Conservation (phyloP, 2,113 vertebrate species). For the Egretta garzetta region DNA sequence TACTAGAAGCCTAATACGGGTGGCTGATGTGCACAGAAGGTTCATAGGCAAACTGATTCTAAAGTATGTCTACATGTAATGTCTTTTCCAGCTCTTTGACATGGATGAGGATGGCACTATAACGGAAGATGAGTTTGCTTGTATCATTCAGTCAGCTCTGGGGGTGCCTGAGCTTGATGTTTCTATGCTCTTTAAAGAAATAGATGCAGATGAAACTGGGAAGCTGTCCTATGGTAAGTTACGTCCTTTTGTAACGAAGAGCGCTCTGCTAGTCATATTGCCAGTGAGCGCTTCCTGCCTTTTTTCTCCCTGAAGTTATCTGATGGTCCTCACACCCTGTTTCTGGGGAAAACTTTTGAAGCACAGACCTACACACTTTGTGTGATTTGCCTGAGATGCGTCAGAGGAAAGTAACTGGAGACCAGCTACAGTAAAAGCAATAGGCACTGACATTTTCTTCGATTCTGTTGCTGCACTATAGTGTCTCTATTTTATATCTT, state of each 20-base stretch:
- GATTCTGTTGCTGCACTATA: not conserved
- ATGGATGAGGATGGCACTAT: constrained; percentile 89
- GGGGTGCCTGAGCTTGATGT: constrained; percentile 88
- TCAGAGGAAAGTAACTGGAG: not conserved
- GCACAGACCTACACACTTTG: not conserved
- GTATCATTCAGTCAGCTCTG: constrained; percentile 87
- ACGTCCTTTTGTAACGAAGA: not conserved
- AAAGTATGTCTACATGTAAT: not conserved
- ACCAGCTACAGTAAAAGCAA: not conserved
- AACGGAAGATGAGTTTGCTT: constrained; percentile 85
- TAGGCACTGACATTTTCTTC: not conserved
- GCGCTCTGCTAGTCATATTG: not conserved
- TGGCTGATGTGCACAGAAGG: not conserved
- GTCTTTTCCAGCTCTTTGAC: constrained; percentile 88
- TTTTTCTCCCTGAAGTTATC: not conserved
- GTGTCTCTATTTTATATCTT: not conserved
- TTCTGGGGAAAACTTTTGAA: not conserved
- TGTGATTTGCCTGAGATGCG: not conserved
- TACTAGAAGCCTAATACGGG: not conserved
- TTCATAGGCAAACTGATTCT: not conserved
- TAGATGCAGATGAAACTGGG: constrained; percentile 83
- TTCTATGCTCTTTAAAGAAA: constrained; percentile 88
- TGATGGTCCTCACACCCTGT: not conserved
- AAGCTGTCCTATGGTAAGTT: constrained; percentile 90
- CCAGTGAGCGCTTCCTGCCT: not conserved